Evolutionary conservation across 2,888 invertebrate species (phyloP).

Genomic region (Aelia acuminata): DNA sequence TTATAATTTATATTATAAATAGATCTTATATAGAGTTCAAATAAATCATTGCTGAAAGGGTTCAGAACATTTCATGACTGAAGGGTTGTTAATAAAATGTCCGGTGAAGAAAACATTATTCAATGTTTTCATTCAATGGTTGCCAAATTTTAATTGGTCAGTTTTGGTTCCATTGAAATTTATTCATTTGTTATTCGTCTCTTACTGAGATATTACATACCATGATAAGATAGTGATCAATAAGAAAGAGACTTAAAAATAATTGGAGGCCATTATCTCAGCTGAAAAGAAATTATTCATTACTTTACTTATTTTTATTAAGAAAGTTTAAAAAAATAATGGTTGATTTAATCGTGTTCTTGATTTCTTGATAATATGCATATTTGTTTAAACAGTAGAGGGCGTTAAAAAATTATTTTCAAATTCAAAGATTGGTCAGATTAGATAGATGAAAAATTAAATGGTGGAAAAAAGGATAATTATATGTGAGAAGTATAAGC

Average conservation of each 20-base stretch:
- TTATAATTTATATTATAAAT: no score
- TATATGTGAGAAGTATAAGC: neutral
- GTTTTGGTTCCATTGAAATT: neutral
- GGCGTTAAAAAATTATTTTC: slow-evolving; percentile 1
- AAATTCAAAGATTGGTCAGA: neutral
- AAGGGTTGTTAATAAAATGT: neutral
- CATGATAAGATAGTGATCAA: neutral
- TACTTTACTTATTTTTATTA: neutral
- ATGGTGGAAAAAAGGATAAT: neutral
- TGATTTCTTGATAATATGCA: neutral
- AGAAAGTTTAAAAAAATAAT: neutral
- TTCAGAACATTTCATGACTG: no score
- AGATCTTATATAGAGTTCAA: no score
- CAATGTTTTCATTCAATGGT: no score
- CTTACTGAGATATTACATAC: neutral
- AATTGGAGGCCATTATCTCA: neutral
- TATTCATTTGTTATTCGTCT: neutral
- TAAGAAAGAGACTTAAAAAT: neutral
- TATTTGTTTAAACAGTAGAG: neutral
- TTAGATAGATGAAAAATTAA: neutral
- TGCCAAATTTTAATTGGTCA: neutral
- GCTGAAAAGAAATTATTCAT: neutral
- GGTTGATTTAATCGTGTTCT: neutral
- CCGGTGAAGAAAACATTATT: neutral
- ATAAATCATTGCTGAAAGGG: no score